A percentile compares a stretch with the other conserved stretches of the same genome.
Conservation (phyloP, 2,888 invertebrate species). For the Coecobrya sp. region DNA sequence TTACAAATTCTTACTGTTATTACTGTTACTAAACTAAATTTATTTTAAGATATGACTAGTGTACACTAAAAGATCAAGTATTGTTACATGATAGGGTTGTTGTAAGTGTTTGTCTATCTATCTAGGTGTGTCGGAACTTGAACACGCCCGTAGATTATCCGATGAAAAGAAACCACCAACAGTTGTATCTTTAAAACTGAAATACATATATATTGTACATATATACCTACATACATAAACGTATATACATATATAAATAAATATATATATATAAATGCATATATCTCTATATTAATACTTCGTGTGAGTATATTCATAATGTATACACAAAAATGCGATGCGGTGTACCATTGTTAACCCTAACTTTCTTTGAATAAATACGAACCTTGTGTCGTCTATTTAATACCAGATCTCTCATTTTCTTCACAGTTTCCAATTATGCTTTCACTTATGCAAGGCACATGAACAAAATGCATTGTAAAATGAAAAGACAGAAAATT, state of each 20-base stretch:
- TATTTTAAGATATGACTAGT: background rate
- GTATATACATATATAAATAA: background rate
- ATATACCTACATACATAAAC: background rate
- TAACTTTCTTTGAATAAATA: slow-evolving; percentile 79
- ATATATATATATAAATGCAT: background rate
- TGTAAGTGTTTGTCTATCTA: slow-evolving; percentile 39
- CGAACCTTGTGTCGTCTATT: slow-evolving; percentile 80
- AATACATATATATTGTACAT: slow-evolving; percentile 17
- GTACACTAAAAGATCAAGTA: background rate
- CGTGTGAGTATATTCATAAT: slow-evolving; percentile 30
- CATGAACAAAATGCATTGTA: background rate
- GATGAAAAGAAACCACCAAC: background rate
- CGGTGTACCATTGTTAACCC: slow-evolving; percentile 78
- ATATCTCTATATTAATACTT: slow-evolving; percentile 41
- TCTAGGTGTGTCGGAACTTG: slow-evolving; percentile 22
- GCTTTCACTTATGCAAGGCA: background rate
- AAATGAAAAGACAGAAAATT: background rate
- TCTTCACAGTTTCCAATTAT: background rate
- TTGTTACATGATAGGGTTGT: background rate
- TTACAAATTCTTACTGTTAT: slow-evolving; percentile 43
- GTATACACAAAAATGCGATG: slow-evolving; percentile 63
- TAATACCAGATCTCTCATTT: slow-evolving; percentile 34
- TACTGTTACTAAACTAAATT: slow-evolving; percentile 29
- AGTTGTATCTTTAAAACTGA: slow-evolving; percentile 41
- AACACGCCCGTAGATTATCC: slow-evolving; percentile 36